Conservation (phyloP, 2,113 vertebrate genomes). For the Herpetotheres cachinnans region DNA sequence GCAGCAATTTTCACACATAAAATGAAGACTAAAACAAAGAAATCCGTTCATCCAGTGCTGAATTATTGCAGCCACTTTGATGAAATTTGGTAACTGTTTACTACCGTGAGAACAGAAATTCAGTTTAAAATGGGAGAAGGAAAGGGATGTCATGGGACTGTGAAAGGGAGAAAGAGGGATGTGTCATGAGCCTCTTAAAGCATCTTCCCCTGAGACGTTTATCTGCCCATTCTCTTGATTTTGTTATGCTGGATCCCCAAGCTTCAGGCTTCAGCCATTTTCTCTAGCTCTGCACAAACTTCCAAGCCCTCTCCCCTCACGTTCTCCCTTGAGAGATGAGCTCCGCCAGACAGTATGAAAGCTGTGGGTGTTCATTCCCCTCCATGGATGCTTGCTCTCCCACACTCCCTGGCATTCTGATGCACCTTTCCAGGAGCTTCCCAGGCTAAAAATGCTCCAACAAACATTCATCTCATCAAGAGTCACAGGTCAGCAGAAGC, state of each 20-base stretch:
- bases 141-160: neutral
- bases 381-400: neutral
- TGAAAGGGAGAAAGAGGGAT: neutral
- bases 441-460: neutral
- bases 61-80: neutral
- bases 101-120: neutral
- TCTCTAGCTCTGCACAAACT: neutral
- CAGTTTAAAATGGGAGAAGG: neutral
- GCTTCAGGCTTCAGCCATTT: neutral
- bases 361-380: accelerated
- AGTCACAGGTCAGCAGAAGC: neutral
- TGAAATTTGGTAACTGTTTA: neutral
- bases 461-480: neutral
- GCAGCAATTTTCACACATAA: neutral
- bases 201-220: neutral
- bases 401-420: neutral
- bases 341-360: neutral
- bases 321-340: neutral
- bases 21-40: neutral
- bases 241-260: neutral
- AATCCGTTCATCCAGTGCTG: neutral
- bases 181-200: neutral
- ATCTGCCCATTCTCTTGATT: neutral
- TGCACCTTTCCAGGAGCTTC: neutral
- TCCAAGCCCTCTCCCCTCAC: neutral